Evolutionary conservation across 2,113 vertebrate genomes (phyloP), one percentile per base, ranked within the genome.

Genomic region (Sorex fumeus): DNA sequence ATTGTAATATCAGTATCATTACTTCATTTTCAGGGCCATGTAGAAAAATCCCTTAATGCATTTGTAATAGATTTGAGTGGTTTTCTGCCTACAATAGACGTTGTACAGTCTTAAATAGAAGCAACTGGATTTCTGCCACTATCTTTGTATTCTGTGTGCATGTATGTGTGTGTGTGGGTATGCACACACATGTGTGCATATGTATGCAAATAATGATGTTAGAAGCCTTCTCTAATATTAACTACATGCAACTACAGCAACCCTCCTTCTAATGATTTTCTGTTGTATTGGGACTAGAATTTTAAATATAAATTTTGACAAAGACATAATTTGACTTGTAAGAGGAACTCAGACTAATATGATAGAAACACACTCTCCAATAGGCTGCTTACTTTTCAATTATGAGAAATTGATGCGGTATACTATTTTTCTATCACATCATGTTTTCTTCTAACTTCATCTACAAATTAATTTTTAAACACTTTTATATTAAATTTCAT

Each of bases 101-200:
- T 57, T 47, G 13, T 60, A 60, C 64, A 40, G 3, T 13, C 11
- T 27, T 19, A 0, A 18, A 0, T 21, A 12, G 75, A 67, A 57
- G 7, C 10, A 8, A 40, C 19, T 25, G 53, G 21, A 27, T 23
- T 12, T n/a, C 7, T 30, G 0, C 12, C 11, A 34, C 13, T 16
- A 3, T n/a, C 7, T 34, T 28, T 11, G 18, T 0, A 0, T 25
- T 75, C 21, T 36, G 9, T 74, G 8, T 16, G 0, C 45, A 7
- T n/a, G n/a, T 75, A 13, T 81, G 2, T 60, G 21, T 53, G 13
- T 67, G 13, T 40, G 40, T 40, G 40, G 3, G 40, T 40, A 7
- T 40, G 40, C 40, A n/a, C n/a, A n/a, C 36, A 27, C 12, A 0
- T 9, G 0, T 11, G 2, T 77, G 16, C 8, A 0, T 43, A 12